phyloP scores from a whole-genome alignment of 2,113 vertebrate species.

The Ailuropoda melanoleuca region DNA sequence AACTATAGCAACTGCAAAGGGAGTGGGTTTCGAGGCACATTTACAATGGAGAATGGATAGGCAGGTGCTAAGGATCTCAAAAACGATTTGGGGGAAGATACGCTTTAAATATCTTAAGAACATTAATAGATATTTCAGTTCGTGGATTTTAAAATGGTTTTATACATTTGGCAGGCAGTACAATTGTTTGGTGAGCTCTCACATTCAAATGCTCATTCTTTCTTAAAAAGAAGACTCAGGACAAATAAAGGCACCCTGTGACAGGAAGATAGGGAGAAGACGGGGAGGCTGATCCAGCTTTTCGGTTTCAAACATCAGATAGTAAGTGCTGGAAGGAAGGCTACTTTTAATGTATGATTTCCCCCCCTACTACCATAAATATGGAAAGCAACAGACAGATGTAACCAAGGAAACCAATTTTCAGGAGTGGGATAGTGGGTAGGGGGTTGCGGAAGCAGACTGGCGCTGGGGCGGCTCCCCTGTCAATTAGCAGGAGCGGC shows the following conservation, averaged over 20 bases:
- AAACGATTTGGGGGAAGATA: background rate
- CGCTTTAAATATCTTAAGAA: background rate
- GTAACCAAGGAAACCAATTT: background rate
- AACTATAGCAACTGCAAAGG: fast-evolving
- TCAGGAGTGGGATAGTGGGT: background rate
- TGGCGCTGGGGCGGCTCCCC: fast-evolving
- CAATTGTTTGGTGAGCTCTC: background rate
- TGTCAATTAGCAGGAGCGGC: background rate
- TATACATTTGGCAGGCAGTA: background rate
- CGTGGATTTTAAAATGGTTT: background rate
- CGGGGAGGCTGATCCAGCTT: background rate
- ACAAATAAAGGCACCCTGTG: too few species aligned
- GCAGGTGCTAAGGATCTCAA: background rate
- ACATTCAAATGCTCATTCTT: background rate
- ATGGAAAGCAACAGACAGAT: background rate
- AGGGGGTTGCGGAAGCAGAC: fast-evolving
- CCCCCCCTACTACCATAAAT: background rate
- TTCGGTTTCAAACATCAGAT: background rate
- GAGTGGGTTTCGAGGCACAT: background rate
- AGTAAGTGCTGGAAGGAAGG: background rate
- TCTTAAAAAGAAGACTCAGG: background rate
- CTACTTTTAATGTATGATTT: background rate
- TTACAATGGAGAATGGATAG: background rate
- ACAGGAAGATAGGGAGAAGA: background rate
- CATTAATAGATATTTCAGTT: background rate